A percentile compares a stretch with the other conserved stretches of the same genome.
phyloP scores from a whole-genome alignment of 1,140 invertebrate species.

The Drosophila saltans region DNA sequence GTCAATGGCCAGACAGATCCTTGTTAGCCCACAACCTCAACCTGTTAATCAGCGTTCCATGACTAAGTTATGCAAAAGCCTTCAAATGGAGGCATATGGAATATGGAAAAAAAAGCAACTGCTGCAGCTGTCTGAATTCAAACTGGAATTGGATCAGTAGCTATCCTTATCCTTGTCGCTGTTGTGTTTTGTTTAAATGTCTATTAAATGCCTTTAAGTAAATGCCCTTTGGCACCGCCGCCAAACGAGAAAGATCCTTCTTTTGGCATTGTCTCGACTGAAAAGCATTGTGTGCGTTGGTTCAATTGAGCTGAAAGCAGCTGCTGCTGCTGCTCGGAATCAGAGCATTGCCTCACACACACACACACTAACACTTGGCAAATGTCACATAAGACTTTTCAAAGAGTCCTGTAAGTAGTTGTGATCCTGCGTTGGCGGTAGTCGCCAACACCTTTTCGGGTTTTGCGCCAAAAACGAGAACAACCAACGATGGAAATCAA shows the following conservation, averaged over 20 bases:
- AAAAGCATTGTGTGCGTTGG: conserved; percentile 21
- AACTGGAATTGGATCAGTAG: conserved; percentile 13
- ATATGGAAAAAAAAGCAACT: conserved; percentile 12
- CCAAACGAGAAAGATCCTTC: neutral
- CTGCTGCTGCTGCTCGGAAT: conserved; percentile 51
- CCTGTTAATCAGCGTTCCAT: conserved; percentile 30
- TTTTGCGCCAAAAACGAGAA: conserved; percentile 55
- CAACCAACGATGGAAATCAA: conserved; percentile 27
- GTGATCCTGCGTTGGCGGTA: conserved; percentile 23
- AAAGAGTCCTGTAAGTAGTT: conserved; percentile 4
- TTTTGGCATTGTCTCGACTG: conserved; percentile 31
- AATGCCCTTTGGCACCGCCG: conserved; percentile 19
- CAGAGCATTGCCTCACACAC: conserved; percentile 17
- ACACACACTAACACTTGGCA: conserved; percentile 25
- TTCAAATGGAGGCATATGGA: conserved; percentile 30
- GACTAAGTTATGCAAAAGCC: conserved; percentile 66
- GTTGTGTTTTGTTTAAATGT: conserved; percentile 41
- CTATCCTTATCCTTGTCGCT: conserved; percentile 1
- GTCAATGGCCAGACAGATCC: conserved; percentile 26
- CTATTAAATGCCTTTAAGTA: conserved; percentile 55
- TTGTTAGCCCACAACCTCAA: conserved; percentile 30
- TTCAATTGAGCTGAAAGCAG: conserved; percentile 44
- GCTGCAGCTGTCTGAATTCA: conserved; percentile 21
- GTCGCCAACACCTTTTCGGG: conserved; percentile 37
- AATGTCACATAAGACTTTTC: conserved; percentile 56